Evolutionary conservation across 2,113 vertebrate genomes (phyloP), one percentile per base, ranked within the genome.

Genomic region (Sakesphorus luctuosus): DNA sequence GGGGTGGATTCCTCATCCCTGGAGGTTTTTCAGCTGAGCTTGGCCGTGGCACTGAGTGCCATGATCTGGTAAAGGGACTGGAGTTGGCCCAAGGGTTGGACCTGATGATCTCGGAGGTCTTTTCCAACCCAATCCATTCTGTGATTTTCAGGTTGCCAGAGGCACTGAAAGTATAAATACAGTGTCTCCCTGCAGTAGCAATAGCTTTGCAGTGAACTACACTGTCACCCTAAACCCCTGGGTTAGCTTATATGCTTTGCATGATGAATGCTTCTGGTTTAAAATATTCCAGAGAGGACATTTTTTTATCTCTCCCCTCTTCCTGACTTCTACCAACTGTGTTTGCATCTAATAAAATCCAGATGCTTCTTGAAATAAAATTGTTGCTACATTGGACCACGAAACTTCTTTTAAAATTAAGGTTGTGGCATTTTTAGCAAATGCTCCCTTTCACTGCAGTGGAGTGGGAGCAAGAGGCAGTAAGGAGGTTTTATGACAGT

Each of bases 271-370:
- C 78, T 95, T 89, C 72, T 90, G 59, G 53, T 84, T 82, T 93
- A 31, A 96, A 95, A 95, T 87, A 86, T 94, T 95, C 89, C 94
- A 93, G 72, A 66, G 89, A 94, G 91, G 80, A 71, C 81, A 75
- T 53, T 85, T 97, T 47, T 87, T 96, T 87, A 58, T 93, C 46
- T 90, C 53, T 80, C 56, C 67, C 17, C 71, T 65, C 36, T 72
- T 83, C 72, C 89, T 92, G 66, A 58, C 18, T 46, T 90, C 63
- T 79, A 83, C 88, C 71, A 90, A 93, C 72, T 49, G 53, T 40
- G 35, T 86, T 95, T 90, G 80, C 69, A 68, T 88, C 52, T 93
- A 96, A 96, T 91, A 66, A 92, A 93, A 67, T 93, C 85, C 94
- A 95, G 90, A 90, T 96, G 90, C 62, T 83, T 55, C 66, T 92